Conservation (phyloP, 1,140 invertebrate genomes). For the Cydia pomonella region DNA sequence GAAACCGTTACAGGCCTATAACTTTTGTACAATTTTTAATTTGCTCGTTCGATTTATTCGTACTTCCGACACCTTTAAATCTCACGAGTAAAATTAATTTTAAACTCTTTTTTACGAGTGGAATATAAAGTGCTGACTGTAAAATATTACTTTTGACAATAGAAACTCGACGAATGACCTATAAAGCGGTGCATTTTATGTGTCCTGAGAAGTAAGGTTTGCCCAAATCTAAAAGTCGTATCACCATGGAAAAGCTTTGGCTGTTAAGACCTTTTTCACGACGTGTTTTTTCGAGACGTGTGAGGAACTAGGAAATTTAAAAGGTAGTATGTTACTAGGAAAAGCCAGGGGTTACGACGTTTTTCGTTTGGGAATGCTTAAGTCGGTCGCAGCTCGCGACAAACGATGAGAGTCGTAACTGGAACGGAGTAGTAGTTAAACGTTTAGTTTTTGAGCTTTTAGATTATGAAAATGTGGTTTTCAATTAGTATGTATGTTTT, state of each 20-base stretch:
- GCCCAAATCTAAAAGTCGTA: neutral
- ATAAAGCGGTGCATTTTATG: conserved; percentile 28
- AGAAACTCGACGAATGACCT: conserved; percentile 29
- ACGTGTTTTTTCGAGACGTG: neutral
- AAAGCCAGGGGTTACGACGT: neutral
- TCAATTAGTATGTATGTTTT: neutral
- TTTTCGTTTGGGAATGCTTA: neutral
- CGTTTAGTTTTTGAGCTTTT: conserved; percentile 14
- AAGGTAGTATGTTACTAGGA: neutral
- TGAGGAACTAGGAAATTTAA: neutral
- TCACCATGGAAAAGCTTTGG: neutral
- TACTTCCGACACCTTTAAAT: neutral
- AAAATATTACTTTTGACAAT: conserved; percentile 34
- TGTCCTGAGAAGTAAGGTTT: neutral
- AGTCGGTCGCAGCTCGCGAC: conserved; percentile 11
- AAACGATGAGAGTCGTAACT: conserved; percentile 23
- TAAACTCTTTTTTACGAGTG: conserved; percentile 8
- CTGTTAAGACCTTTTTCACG: neutral
- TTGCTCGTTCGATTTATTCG: no score
- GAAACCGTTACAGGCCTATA: no score
- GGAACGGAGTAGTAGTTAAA: neutral
- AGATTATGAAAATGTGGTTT: neutral
- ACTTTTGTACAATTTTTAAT: no score
- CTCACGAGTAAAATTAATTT: conserved; percentile 13
- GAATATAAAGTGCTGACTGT: conserved; percentile 18